Base-by-base conservation (phyloP, 2,797 vertebrate species). In the Ptychobarbus kaznakovi region DNA sequence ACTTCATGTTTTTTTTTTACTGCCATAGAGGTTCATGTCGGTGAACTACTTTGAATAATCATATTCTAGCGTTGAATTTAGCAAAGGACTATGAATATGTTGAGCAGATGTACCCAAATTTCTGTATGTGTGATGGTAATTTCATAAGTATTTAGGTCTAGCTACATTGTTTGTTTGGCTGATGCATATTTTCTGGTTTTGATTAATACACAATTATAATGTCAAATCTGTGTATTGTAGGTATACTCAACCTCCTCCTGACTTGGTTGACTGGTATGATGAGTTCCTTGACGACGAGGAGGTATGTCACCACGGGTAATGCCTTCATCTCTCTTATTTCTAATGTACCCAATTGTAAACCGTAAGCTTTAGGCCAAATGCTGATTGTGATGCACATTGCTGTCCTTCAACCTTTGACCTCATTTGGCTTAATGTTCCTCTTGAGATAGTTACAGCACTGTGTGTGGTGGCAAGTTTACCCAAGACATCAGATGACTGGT, bases 221-320 rank as follows among this genome's bases (percentile, higher is more conserved):
- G 68, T 85, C 2, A 74, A 68, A 68, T 68, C 58, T 76, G 68
- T 82, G 10, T 74, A 69, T 42, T 80, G 65, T 87, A 99, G 98
- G 95, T 99, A 99, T 91, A 99, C 98, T 91, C 98, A 99, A 65
- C 98, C 98, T 69, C 98, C 98, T 90, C 93, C 97, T 93, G 98
- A 99, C 92, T 95, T 99, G 61, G 95, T 99, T 93, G 98, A 99
- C 89, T 99, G 98, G 98, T 99, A 97, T 95, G 98, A 99, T 92
- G 96, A 96, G 89, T 99, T 99, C 94, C 96, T 99, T 95, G 98
- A 99, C 97, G 98, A 99, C 94, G 98, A 99, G 95, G 98, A 99
- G 98, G 98, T 99, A 99, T 99, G 98, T 99, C 97, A 87, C 76
- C 93, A 90, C 97, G 97, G 98, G 97, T 98, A 99, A 99, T 99